phyloP scores from a whole-genome alignment of 2,797 vertebrate species.

The Salmo trutta region DNA sequence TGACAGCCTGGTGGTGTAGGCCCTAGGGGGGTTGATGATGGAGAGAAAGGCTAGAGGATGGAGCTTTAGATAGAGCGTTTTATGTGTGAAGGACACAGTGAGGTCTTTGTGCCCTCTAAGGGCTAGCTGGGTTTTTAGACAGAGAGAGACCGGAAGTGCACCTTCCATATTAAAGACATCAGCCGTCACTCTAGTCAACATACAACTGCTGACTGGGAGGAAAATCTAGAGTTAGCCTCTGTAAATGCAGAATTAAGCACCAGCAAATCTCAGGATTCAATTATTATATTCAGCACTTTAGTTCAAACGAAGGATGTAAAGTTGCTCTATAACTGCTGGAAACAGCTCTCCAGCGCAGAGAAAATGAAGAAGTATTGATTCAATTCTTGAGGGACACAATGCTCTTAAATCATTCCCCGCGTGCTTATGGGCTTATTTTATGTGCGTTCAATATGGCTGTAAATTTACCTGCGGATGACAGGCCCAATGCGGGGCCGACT shows the following conservation, averaged over 20 bases:
- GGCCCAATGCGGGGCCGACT: conserved; percentile 2
- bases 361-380: conserved; percentile 29
- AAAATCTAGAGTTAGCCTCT: neutral
- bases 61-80: neutral
- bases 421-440: conserved; percentile 51
- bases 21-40: neutral
- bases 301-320: neutral
- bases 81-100: neutral
- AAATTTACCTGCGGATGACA: conserved; percentile 39
- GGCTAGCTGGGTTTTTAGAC: neutral
- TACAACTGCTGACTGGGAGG: neutral
- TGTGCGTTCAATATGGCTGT: conserved; percentile 34
- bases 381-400: conserved; percentile 21
- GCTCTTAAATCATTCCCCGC: conserved; percentile 35
- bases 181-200: neutral
- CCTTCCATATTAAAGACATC: no score
- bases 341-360: neutral
- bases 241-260: neutral
- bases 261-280: neutral
- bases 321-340: neutral
- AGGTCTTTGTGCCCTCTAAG: neutral
- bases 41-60: neutral
- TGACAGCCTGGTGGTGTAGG: neutral
- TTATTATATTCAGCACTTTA: neutral
- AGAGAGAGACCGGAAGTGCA: neutral